Base-by-base conservation (phyloP, 2,888 invertebrate species). In the Acanthosepion pharaonis region DNA sequence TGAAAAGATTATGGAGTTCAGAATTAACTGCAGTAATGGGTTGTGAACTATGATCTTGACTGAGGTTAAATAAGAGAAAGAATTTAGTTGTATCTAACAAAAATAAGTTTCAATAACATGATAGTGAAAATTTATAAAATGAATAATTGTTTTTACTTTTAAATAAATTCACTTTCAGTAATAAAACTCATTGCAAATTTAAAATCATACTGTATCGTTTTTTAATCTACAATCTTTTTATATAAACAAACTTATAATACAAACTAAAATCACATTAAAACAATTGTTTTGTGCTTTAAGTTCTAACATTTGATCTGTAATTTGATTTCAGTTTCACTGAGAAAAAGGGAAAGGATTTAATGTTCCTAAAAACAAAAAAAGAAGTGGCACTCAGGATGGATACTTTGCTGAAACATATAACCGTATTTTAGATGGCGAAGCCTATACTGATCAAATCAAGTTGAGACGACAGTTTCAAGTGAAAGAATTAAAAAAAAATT, bases 341-440 rank as follows among this genome's bases (percentile, higher is more conserved):
- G 96, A 42, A 97, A 97, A 97, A 95, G 97, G 97, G 20, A 97
- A 97, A 95, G 97, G 97, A 95, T 96, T 97, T 95, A 95, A 97
- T 20, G 97, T 97, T 91, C 97, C 97, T 33, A 97, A 97, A 9
- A 95, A 95, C 53, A 97, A 97, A 96, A 95, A 95, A 15, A 96
- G 96, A 95, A 96, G 97, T 91, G 97, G 97, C 48, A 95, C 96
- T 59, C 97, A 97, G 95, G 95, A 96, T 95, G 97, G 97, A 2
- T 97, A 97, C 95, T 97, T 97, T 95, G 95, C 95, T 48, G 97
- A 97, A 33, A 97, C 97, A 95, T 97, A 96, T 96, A 95, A 95
- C 18, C 96, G 97, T 59, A 96, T 97, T 0, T 95, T 97, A 95
- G 97, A 97, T 95, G 97, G 97, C 51, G 97, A 97, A 95, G 96